Base-by-base conservation (phyloP, 2,888 invertebrate species). In the Drosophila prolongata region DNA sequence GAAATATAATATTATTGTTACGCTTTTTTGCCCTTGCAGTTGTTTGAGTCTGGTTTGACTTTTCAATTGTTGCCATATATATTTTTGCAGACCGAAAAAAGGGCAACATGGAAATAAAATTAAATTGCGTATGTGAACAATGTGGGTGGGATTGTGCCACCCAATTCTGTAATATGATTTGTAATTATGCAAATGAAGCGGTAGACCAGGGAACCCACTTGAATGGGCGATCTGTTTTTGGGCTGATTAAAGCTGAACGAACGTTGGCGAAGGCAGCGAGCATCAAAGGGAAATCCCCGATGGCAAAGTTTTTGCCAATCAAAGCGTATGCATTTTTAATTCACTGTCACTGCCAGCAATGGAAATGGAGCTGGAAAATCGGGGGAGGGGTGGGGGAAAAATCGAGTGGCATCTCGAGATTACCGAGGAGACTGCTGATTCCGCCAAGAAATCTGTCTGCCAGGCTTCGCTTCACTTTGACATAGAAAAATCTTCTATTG, bases 401-500 rank as follows among this genome's bases (percentile, higher is more conserved):
- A 27, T 44, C 50, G 60, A 60, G 30, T 38, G 49, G 38, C 64
- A 50, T 64, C 14, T 30, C 30, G 11, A 54, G 54, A 43, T 42
- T 42, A 27, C 24, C 24, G 24, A 24, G 24, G 24, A 24, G 24
- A 24, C 30, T 30, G 8, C 34, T 27, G 35, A 61, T 61, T 65
- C 61, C 44, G 47, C 24, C 46, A 61, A 54, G 53, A 49, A 16
- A 44, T 56, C 50, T 56, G 59, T 58, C 59, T 64, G 78, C 52
- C 78, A 65, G 64, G 44, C 60, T 38, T 44, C 65, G 67, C 72
- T 73, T 76, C 64, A 71, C 80, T 80, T 80, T 83, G 85, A 85
- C 80, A 78, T 79, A 76, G 80, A 85, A 78, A 85, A 83, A 83
- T 80, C 77, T 73, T 57, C 73, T 71, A 82, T 85, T 82, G 83